Percentiles rank a stretch among this genome's conserved stretches.
Evolutionary conservation across 35 echinoderm and acorn worm species (phyloP).

Genomic region (Ptychodera flava): DNA sequence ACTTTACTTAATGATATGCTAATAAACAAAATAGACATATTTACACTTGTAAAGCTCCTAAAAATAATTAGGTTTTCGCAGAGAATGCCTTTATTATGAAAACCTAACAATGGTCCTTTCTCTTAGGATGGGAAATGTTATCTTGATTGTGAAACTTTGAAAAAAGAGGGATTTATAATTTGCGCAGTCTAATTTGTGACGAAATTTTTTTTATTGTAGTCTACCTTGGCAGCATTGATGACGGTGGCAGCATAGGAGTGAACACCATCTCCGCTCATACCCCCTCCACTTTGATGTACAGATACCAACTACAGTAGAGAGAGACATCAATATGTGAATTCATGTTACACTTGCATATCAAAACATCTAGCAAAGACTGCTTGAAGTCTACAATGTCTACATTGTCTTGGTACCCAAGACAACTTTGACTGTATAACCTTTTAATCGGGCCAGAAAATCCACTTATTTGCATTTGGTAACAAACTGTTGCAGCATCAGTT

Average conservation of each 20-base stretch:
- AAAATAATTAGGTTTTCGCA: neutral
- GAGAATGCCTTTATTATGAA: too few species aligned
- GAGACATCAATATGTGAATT: neutral
- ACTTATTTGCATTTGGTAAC: too few species aligned
- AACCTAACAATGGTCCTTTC: too few species aligned
- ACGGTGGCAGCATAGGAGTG: slow-evolving; percentile 98
- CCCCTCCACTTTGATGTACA: slow-evolving; percentile 77
- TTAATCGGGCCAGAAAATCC: slow-evolving; percentile 2
- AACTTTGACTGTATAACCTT: too few species aligned
- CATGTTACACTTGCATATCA: too few species aligned
- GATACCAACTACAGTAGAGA: slow-evolving; percentile 50
- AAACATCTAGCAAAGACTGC: too few species aligned
- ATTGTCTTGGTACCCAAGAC: neutral
- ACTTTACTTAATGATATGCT: neutral
- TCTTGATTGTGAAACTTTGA: too few species aligned
- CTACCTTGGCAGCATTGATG: slow-evolving; percentile 99
- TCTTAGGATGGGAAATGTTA: too few species aligned
- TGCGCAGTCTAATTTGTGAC: too few species aligned
- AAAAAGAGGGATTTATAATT: too few species aligned
- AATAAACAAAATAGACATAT: neutral
- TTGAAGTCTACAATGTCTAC: neutral
- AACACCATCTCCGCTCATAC: slow-evolving; percentile 62
- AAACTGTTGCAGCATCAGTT: too few species aligned
- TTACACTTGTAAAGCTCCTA: neutral
- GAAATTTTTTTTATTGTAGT: too few species aligned